Conservation (phyloP, 2,797 vertebrate genomes). For the Echeneis naucrates region DNA sequence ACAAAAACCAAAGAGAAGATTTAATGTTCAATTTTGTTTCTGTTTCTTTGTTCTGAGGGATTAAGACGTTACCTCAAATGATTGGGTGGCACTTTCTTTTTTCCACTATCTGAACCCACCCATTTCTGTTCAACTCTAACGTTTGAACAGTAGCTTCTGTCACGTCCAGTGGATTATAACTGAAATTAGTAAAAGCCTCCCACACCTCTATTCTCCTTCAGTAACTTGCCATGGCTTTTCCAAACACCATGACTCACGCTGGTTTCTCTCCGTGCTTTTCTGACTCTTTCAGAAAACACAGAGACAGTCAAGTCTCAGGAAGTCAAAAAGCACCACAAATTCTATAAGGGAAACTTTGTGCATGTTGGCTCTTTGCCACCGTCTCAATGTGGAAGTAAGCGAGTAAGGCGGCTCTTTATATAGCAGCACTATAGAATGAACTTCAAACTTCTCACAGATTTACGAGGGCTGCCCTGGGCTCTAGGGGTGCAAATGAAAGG, state of each 20-base stretch:
- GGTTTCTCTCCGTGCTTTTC: constrained; percentile 36
- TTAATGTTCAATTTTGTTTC: no score
- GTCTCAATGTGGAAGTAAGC: constrained; percentile 56
- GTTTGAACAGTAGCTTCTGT: constrained; percentile 8
- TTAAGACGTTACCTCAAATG: no score
- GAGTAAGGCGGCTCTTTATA: constrained; percentile 64
- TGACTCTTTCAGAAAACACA: constrained; percentile 23
- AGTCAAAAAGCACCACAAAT: constrained; percentile 54
- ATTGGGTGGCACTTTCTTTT: not conserved
- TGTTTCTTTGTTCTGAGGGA: not conserved
- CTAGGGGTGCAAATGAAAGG: constrained; percentile 66
- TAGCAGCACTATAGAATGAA: constrained; percentile 63
- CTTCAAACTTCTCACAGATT: constrained; percentile 70
- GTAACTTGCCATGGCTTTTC: constrained; percentile 23
- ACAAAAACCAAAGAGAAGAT: no score
- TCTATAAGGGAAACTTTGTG: constrained; percentile 57
- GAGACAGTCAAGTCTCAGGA: constrained; percentile 44
- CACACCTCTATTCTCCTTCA: constrained; percentile 26
- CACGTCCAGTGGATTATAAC: constrained; percentile 14
- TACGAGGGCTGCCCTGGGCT: constrained; percentile 58
- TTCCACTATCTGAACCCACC: not conserved
- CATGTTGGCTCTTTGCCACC: constrained; percentile 60
- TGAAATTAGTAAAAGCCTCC: constrained; percentile 23
- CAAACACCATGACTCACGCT: constrained; percentile 27
- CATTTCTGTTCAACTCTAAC: constrained; percentile 1